Base-by-base conservation (phyloP, 2,888 invertebrate genomes). In the Hydroisotoma schaefferi region DNA sequence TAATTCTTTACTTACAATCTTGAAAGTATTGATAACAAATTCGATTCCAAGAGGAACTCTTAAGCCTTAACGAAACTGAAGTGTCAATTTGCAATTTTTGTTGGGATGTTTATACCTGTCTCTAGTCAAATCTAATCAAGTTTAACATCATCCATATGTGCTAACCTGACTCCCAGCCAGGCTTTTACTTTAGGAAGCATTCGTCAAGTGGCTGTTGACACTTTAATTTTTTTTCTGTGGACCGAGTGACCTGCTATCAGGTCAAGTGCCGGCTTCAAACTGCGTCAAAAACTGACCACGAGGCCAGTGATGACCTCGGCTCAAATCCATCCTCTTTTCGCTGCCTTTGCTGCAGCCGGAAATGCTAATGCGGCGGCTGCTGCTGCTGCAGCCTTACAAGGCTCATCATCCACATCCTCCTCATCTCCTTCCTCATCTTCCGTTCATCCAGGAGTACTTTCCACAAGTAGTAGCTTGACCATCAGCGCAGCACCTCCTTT, bases 271-370 rank as follows among this genome's bases (percentile, higher is more conserved):
- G 28, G 15, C 49, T 47, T 54, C 62, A 65, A 67, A 58, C 62
- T 68, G 68, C 44, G 68, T 29, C 68, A 68, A 63, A 68, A 68
- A 57, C 59, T 67, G 40, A 61, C 65, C 2, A 56, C 68, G 68
- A 65, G 68, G 65, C 68, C 68, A 59, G 54, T 65, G n/a, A 68
- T 68, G 68, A 65, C 65, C 68, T 68, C 68, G 63, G 53, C 63
- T 22, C 70, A 70, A 63, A 61, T 71, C 18, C 72, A 72, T 55
- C 72, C 72, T 28, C 58, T 72, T 8, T 69, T 70, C 56, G 72
- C 70, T 51, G 70, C 70, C 0, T 68, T 70, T 57, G 67, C 65
- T 18, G 63, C 63, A 51, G 68, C 65, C 40, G 59, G 61, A 33
- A 56, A 44, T 51, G 52, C 52, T 4, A 40, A 38, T 43, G 48